These are phyloP conservation scores for Nasonia oneida DNA, from an alignment of 2,888 invertebrate genomes.

Conservation along the genomic window DNA sequence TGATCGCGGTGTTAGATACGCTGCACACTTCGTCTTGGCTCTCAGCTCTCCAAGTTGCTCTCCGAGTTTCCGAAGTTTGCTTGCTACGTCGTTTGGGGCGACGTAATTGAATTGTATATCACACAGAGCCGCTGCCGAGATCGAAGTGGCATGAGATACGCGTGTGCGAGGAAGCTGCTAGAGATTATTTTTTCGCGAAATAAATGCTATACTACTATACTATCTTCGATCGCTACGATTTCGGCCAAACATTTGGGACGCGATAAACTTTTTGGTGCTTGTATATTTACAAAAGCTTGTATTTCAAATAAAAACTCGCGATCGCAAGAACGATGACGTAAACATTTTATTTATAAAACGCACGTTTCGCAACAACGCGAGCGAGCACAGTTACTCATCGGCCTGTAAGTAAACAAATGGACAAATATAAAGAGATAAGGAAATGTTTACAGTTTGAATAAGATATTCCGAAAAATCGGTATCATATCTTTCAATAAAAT, in stretches of 20 bases:
- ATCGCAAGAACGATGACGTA: too few species aligned
- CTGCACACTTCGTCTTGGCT: neutral
- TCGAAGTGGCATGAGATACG: neutral
- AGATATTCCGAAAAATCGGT: neutral
- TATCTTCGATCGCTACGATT: too few species aligned
- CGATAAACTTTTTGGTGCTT: too few species aligned
- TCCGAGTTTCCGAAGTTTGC: neutral
- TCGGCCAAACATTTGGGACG: too few species aligned
- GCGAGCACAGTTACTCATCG: neutral
- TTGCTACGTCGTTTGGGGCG: neutral
- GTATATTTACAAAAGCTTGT: too few species aligned
- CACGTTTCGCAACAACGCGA: neutral
- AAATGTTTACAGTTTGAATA: neutral
- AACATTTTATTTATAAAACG: neutral
- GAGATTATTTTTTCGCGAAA: too few species aligned
- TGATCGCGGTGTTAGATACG: neutral
- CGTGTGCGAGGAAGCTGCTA: too few species aligned
- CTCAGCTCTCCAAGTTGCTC: neutral
- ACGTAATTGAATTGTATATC: constrained; percentile 17
- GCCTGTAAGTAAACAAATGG: neutral
- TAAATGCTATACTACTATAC: too few species aligned
- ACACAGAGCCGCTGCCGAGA: neutral
- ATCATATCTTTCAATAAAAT: neutral
- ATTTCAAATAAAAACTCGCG: too few species aligned
- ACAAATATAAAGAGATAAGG: neutral